Evolutionary conservation across 2,888 invertebrate species (phyloP).

Genomic region (Selenia dentaria): DNA sequence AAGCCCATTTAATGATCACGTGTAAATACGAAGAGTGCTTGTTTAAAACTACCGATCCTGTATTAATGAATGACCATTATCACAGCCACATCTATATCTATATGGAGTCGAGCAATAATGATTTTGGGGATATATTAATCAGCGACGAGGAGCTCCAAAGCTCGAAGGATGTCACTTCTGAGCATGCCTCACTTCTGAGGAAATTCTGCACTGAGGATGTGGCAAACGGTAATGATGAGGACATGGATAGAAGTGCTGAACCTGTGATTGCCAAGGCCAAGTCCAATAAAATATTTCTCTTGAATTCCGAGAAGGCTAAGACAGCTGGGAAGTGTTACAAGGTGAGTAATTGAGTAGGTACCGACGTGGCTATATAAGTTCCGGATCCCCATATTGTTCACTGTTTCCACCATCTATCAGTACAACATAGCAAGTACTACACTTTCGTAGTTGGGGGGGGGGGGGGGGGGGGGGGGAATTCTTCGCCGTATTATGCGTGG

Average conservation of each 20-base stretch:
- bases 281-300: slow-evolving; percentile 60
- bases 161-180: no score
- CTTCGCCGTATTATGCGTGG: no score
- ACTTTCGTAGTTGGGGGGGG: no score
- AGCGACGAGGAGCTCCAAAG: slow-evolving; percentile 26
- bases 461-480: no score
- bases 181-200: no score
- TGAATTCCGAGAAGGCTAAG: slow-evolving; percentile 42
- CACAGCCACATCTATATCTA: slow-evolving; percentile 37
- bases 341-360: slow-evolving; percentile 44
- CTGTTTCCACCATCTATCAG: no score
- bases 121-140: not conserved
- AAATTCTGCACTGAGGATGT: slow-evolving; percentile 23
- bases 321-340: slow-evolving; percentile 51
- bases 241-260: slow-evolving; percentile 47
- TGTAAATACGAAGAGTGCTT: slow-evolving; percentile 55
- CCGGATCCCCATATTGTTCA: no score
- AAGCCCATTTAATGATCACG: slow-evolving; percentile 51
- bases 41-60: slow-evolving; percentile 44
- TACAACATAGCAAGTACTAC: no score
- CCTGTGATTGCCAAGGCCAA: slow-evolving; percentile 68
- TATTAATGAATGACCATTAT: slow-evolving; percentile 44
- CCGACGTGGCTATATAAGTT: no score
- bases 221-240: slow-evolving; percentile 8
- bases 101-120: not conserved